These are phyloP conservation scores for Dendroctonus valens DNA, from an alignment of 1,140 invertebrate genomes.

Conservation along the genomic window DNA sequence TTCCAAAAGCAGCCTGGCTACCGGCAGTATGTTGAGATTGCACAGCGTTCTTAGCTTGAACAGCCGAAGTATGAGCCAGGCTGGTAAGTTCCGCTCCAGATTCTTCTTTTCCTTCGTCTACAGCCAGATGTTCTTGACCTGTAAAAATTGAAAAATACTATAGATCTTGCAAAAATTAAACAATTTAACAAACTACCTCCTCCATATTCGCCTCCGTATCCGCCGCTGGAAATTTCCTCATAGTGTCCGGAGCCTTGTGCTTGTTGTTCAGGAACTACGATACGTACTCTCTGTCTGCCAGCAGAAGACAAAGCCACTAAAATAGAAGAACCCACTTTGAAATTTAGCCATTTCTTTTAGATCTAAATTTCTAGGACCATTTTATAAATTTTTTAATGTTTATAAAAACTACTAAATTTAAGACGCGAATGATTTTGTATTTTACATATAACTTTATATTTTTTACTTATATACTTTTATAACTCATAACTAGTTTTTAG, in stretches of 20 bases:
- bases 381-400: no score
- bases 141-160: not conserved
- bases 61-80: slow-evolving; percentile 38
- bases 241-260: slow-evolving; percentile 16
- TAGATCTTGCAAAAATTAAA: not conserved
- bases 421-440: no score
- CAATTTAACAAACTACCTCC: not conserved
- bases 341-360: no score
- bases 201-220: slow-evolving; percentile 22
- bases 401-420: no score
- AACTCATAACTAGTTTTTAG: no score
- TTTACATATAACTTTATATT: no score
- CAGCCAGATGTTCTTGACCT: not conserved
- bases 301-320: slow-evolving; percentile 20
- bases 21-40: slow-evolving; percentile 41
- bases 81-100: slow-evolving; percentile 39
- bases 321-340: not conserved
- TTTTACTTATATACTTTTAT: no score
- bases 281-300: slow-evolving; percentile 6
- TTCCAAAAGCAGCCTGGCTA: slow-evolving; percentile 40
- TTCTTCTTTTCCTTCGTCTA: slow-evolving; percentile 27
- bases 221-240: slow-evolving; percentile 14
- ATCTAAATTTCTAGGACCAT: no score
- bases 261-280: slow-evolving; percentile 35
- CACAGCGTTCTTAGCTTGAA: slow-evolving; percentile 41